These are phyloP conservation scores for Psilopsiagon aurifrons DNA, from an alignment of 2,113 vertebrate species.

Conservation along the genomic window DNA sequence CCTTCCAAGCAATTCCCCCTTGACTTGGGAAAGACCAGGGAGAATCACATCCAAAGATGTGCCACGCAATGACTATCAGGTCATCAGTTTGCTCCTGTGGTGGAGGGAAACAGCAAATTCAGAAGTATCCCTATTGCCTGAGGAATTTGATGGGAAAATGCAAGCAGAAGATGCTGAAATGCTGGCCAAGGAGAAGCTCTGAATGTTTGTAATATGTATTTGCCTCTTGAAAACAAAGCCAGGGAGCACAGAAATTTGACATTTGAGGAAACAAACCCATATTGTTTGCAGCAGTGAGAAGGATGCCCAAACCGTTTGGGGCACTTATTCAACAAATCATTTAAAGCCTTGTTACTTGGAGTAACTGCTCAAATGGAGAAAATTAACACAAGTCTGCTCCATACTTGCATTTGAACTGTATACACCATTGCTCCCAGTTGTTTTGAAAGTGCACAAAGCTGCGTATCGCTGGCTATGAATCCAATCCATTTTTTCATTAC, in stretches of 20 bases:
- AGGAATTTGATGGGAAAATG: not conserved
- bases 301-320: not conserved
- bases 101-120: not conserved
- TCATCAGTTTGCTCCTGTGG: not conserved
- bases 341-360: not conserved
- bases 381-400: not conserved
- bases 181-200: not conserved
- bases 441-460: not conserved
- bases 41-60: not conserved
- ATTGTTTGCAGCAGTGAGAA: not conserved
- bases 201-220: not conserved
- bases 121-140: not conserved
- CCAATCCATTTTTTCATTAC: not conserved
- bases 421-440: not conserved
- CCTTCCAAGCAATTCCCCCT: not conserved
- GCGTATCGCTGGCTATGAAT: not conserved
- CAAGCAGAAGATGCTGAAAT: not conserved
- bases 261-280: not conserved
- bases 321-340: not conserved
- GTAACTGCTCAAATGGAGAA: not conserved
- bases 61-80: not conserved
- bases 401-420: not conserved
- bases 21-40: not conserved
- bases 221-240: not conserved
- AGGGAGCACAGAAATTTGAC: not conserved